These are phyloP conservation scores for Lepidochitona cinerea DNA, from an alignment of 2,888 invertebrate species.

Conservation along the genomic window DNA sequence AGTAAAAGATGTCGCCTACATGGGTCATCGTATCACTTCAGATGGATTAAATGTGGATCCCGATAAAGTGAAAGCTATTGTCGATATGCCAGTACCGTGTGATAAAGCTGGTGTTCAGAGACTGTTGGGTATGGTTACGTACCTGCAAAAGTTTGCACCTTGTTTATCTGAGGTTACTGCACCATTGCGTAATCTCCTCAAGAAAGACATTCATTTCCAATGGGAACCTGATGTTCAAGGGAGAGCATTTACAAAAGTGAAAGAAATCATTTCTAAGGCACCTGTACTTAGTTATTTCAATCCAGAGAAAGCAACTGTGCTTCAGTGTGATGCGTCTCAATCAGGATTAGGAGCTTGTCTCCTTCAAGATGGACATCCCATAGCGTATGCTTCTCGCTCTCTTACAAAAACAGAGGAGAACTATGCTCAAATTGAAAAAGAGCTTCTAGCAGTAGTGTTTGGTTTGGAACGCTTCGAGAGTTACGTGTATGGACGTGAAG, in stretches of 20 bases:
- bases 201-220: conserved; percentile 18
- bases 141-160: conserved; percentile 27
- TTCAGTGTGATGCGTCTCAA: no score
- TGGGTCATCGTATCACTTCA: conserved; percentile 22
- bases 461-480: no score
- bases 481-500: no score
- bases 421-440: no score
- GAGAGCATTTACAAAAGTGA: conserved; percentile 16
- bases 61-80: conserved; percentile 23
- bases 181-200: conserved; percentile 19
- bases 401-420: no score
- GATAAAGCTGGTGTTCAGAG: conserved; percentile 22
- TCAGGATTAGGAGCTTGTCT: no score
- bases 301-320: neutral
- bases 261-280: conserved; percentile 13
- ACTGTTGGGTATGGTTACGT: conserved; percentile 25
- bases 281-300: conserved; percentile 30
- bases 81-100: conserved; percentile 24
- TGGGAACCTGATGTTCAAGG: conserved; percentile 24
- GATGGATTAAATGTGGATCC: conserved; percentile 26
- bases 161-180: conserved; percentile 23
- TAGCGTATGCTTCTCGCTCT: no score
- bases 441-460: no score
- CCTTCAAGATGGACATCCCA: no score
- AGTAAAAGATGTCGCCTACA: conserved; percentile 18